Evolutionary conservation across 2,888 invertebrate genomes (phyloP), one percentile per base, ranked within the genome.

Genomic region (Aphidius colemani): DNA sequence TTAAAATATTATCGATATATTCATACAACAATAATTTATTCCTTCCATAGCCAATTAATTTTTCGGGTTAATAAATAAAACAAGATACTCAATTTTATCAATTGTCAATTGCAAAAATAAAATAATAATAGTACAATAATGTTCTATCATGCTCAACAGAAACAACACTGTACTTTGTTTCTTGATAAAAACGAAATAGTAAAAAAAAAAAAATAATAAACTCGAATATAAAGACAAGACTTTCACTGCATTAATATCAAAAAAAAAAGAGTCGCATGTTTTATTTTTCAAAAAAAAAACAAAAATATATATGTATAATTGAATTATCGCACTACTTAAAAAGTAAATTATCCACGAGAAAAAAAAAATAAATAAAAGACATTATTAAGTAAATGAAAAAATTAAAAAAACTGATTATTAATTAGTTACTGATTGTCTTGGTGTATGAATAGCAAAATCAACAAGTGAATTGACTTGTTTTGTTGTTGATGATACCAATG

Each of bases 351-450:
- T 53, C 30, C 61, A 62, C 49, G 53, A 56, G 53, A 66, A 46
- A 39, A 64, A 65, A 49, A 50, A 69, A 79, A 80, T 80, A 79
- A 79, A 81, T 80, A 78, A 80, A 56, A 77, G 72, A 72, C 69
- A 77, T 76, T 48, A 46, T 43, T 40, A 56, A 78, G 53, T 58
- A 69, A 65, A 65, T 69, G 65, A 18, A 18, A 18, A 18, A 18
- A 18, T 18, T 18, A 1, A 18, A 18, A 18, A 18, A 67, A 71
- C 72, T 68, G 73, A 74, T 76, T 74, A 76, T 80, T 78, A 80
- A 79, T 80, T 80, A 65, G 74, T 75, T 66, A 79, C 71, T 64
- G 80, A 77, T 70, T 81, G 81, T 70, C 79, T 78, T 57, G 80
- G 69, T 53, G 80, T 72, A 68, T 81, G 80, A 67, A 80, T 78